Evolutionary conservation across 2,797 vertebrate genomes (phyloP).

Genomic region (Chaenodraco wilsoni): DNA sequence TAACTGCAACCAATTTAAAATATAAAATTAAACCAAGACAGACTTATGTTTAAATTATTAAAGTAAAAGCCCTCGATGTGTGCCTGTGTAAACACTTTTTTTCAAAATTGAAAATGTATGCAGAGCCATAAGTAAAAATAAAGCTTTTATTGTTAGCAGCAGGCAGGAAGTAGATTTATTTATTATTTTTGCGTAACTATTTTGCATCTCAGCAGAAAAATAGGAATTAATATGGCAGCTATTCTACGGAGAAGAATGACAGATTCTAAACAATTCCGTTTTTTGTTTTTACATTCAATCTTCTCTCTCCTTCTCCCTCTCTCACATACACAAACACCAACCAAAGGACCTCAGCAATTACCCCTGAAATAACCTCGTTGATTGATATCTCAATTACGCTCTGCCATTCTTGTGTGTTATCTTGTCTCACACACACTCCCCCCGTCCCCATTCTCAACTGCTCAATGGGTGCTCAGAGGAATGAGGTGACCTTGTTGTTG

Average conservation of each 20-base stretch:
- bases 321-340: constrained; percentile 60
- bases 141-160: constrained; percentile 17
- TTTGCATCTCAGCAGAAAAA: constrained; percentile 18
- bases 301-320: background rate
- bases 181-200: constrained; percentile 34
- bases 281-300: constrained; percentile 39
- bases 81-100: background rate
- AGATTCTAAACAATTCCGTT: constrained; percentile 28
- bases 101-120: constrained; percentile 18
- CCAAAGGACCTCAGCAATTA: constrained; percentile 79
- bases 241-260: constrained; percentile 52
- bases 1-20: constrained; percentile 15
- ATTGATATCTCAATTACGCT: constrained; percentile 86
- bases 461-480: constrained; percentile 67
- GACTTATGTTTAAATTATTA: constrained; percentile 5
- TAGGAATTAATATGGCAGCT: constrained; percentile 17
- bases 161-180: constrained; percentile 23
- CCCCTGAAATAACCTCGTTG: constrained; percentile 84
- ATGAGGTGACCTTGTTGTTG: constrained; percentile 77
- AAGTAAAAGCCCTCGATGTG: constrained; percentile 1
- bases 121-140: constrained; percentile 35
- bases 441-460: constrained; percentile 67
- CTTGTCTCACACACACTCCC: constrained; percentile 73
- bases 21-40: constrained; percentile 31
- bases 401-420: constrained; percentile 78